phyloP scores from a whole-genome alignment of 2,113 vertebrate genomes.

The Indri indri region DNA sequence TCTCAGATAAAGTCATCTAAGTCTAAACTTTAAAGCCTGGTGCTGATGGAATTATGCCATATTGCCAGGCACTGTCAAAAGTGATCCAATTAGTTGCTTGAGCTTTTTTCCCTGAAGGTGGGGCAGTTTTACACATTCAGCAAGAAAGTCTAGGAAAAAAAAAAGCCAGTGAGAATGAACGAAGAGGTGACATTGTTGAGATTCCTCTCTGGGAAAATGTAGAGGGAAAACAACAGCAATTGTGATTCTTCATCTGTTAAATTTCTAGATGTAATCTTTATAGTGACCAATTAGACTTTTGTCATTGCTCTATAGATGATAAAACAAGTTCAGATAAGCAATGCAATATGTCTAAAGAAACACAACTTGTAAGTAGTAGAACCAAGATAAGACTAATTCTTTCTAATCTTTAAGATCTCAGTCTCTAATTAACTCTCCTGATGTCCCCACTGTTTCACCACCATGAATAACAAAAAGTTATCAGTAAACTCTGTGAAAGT shows the following conservation, averaged over 20 bases:
- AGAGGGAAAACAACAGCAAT: neutral
- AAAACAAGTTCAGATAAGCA: neutral
- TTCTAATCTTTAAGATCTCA: neutral
- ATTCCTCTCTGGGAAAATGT: neutral
- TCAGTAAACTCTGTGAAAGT: neutral
- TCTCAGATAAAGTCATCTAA: neutral
- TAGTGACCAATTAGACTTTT: neutral
- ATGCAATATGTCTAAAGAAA: neutral
- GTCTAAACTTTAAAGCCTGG: neutral
- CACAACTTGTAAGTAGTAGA: neutral
- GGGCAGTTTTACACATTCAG: neutral
- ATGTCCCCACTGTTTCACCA: neutral
- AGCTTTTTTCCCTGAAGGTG: neutral
- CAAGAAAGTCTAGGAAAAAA: neutral
- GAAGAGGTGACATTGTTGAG: neutral
- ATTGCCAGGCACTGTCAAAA: neutral
- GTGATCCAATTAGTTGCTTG: neutral
- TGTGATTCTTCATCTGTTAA: neutral
- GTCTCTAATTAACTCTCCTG: neutral
- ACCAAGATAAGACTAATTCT: neutral
- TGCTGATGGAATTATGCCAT: neutral
- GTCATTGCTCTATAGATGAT: neutral
- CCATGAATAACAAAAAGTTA: neutral
- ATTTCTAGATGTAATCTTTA: neutral
- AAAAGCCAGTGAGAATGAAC: neutral